Percentiles rank a stretch among this genome's conserved stretches.
These are phyloP conservation scores for Caenorhabditis macrosperma DNA, from an alignment of 2,888 invertebrate species.

Conservation along the genomic window DNA sequence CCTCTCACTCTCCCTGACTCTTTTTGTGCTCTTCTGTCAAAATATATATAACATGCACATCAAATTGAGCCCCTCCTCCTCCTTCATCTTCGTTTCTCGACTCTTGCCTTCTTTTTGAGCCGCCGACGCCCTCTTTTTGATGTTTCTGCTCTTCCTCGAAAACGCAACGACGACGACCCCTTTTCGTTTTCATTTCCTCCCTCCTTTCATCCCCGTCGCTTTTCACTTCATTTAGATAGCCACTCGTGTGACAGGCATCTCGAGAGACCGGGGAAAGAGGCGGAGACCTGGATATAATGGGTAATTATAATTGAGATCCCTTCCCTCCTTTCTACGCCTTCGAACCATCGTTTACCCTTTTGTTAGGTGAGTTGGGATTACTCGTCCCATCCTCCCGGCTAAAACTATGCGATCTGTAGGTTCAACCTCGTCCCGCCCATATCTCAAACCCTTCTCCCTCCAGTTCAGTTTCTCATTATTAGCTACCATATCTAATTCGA, in stretches of 20 bases:
- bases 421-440: too few relatives aligned
- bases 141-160: neutral
- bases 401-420: too few relatives aligned
- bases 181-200: constrained; percentile 1
- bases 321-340: neutral
- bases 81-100: constrained; percentile 6
- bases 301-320: constrained; percentile 4
- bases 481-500: constrained; percentile 6
- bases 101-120: constrained; percentile 20
- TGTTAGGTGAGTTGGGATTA: neutral
- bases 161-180: neutral
- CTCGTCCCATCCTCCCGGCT: too few relatives aligned
- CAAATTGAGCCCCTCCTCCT: constrained; percentile 42
- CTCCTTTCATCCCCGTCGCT: neutral
- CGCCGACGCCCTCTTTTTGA: constrained; percentile 1
- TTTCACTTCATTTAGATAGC: neutral
- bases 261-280: neutral
- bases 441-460: too few relatives aligned
- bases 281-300: neutral
- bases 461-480: neutral
- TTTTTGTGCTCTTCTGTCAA: constrained; percentile 24
- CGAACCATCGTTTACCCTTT: neutral
- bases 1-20: neutral
- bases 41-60: constrained; percentile 37
- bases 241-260: neutral